Evolutionary conservation across 2,797 vertebrate species (phyloP).

Genomic region (Crocidura indochinensis): DNA sequence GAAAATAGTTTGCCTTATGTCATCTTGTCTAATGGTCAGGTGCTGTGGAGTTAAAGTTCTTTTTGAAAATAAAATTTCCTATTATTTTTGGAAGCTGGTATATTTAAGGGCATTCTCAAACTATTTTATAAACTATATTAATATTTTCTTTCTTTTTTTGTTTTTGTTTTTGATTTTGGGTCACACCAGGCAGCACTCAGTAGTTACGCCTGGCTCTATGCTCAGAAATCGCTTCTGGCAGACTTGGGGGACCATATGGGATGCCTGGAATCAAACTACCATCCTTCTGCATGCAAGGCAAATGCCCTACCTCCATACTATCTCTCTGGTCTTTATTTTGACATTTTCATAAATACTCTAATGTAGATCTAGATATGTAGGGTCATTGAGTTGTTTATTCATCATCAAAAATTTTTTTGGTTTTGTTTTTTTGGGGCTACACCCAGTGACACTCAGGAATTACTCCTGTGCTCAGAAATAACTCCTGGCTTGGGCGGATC

Average conservation of each 20-base stretch:
- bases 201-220: too few species aligned
- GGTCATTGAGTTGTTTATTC: background rate
- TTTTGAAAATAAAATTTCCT: conserved; percentile 44
- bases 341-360: background rate
- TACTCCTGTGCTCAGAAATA: too few species aligned
- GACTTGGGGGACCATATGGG: too few species aligned
- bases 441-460: too few species aligned
- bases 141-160: background rate
- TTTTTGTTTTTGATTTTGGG: too few species aligned
- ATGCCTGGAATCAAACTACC: too few species aligned
- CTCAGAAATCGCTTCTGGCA: too few species aligned
- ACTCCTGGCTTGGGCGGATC: too few species aligned
- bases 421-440: background rate
- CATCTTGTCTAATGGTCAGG: conserved; percentile 17
- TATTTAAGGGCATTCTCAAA: conserved; percentile 39
- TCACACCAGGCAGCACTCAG: too few species aligned
- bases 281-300: too few species aligned
- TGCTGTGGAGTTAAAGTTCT: background rate
- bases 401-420: background rate
- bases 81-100: conserved; percentile 9
- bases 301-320: too few species aligned
- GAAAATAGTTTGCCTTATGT: conserved; percentile 25
- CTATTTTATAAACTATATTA: background rate
- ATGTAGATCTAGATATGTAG: background rate
- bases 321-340: too few species aligned